Evolutionary conservation across 2,113 vertebrate genomes (phyloP).

Genomic region (Percina caprodes): DNA sequence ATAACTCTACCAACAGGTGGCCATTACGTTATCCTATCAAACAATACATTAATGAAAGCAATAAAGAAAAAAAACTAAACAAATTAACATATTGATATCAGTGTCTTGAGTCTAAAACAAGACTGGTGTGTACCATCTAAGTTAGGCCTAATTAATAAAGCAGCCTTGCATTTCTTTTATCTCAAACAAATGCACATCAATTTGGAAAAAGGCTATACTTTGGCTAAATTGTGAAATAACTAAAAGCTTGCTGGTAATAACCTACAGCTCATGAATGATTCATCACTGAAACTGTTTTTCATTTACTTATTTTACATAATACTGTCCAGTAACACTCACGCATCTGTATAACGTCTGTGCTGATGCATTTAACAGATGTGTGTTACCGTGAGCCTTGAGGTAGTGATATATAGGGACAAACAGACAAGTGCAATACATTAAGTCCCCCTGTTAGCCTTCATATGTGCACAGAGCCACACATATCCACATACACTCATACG

Average conservation of each 20-base stretch:
- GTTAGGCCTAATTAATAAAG: neutral
- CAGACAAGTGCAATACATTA: slow-evolving; percentile 66
- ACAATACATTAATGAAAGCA: slow-evolving; percentile 40
- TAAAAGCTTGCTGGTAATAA: slow-evolving; percentile 16
- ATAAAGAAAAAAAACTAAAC: slow-evolving; percentile 9
- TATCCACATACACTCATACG: slow-evolving; percentile 19
- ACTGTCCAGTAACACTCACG: slow-evolving; percentile 5
- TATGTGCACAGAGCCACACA: slow-evolving; percentile 19
- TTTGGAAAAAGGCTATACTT: slow-evolving; percentile 19
- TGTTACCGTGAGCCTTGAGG: slow-evolving; percentile 69
- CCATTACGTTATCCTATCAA: neutral
- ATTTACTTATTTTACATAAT: neutral
- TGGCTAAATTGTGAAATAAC: slow-evolving; percentile 13
- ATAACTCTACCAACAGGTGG: neutral
- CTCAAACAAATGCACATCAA: slow-evolving; percentile 22
- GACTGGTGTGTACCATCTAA: slow-evolving; percentile 5
- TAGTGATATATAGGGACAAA: slow-evolving; percentile 63
- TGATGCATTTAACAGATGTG: slow-evolving; percentile 39
- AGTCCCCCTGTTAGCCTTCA: slow-evolving; percentile 38
- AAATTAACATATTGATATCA: slow-evolving; percentile 21
- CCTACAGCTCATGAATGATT: neutral
- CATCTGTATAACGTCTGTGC: slow-evolving; percentile 17
- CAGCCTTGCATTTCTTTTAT: slow-evolving; percentile 2
- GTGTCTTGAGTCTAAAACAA: slow-evolving; percentile 5
- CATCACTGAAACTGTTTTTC: neutral